Evolutionary conservation across 2,113 vertebrate genomes (phyloP).

Genomic region (Uria lomvia): DNA sequence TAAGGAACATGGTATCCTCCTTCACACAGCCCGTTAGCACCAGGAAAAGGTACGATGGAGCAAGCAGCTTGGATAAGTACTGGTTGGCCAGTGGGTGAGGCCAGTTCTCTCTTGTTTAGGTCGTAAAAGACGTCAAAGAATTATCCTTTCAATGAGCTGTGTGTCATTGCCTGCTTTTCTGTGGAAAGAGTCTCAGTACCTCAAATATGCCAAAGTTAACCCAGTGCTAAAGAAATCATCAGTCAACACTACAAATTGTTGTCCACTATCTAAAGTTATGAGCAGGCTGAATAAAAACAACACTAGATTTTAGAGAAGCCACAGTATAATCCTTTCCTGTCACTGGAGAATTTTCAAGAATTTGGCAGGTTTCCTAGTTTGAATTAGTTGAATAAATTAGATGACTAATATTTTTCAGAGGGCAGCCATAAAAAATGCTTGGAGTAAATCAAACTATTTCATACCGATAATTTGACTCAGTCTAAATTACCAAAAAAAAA

Average conservation of each 20-base stretch:
- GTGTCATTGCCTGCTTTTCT: neutral
- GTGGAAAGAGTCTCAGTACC: neutral
- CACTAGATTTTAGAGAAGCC: neutral
- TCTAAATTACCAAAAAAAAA: neutral
- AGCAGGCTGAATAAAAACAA: neutral
- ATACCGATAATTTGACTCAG: neutral
- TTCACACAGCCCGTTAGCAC: neutral
- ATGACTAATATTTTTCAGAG: constrained; percentile 38
- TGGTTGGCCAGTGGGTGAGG: neutral
- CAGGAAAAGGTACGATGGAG: neutral
- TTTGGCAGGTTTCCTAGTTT: constrained; percentile 41
- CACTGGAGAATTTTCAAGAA: constrained; percentile 17
- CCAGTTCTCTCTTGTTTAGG: neutral
- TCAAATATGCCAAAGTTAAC: neutral
- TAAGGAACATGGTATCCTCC: neutral
- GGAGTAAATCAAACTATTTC: constrained; percentile 4
- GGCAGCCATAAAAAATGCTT: neutral
- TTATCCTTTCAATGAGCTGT: neutral
- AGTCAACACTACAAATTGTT: neutral
- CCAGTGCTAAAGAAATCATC: neutral
- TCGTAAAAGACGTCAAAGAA: neutral
- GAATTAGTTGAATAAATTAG: constrained; percentile 26
- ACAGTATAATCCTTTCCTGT: neutral
- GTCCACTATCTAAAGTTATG: neutral
- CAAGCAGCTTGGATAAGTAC: neutral